Percentiles rank a stretch among this genome's conserved stretches.
phyloP scores from a whole-genome alignment of 2,888 invertebrate genomes.

The Megaustenia siamemsis region DNA sequence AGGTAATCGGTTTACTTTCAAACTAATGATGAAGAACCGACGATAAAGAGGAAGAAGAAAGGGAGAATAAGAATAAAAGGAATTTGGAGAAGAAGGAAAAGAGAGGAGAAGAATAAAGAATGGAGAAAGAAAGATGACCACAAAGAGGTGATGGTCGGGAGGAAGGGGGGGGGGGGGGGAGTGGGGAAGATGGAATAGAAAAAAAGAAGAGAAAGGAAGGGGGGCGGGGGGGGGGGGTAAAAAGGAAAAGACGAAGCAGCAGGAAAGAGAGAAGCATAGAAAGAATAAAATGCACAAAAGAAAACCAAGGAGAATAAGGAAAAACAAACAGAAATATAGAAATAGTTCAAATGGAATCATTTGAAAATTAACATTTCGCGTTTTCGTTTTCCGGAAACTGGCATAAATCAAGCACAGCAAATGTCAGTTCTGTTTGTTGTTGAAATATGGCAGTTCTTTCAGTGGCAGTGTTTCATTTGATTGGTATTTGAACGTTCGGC shows the following conservation, averaged over 20 bases:
- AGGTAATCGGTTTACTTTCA: too few relatives aligned
- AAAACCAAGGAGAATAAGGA: background rate
- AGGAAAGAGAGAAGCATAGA: background rate
- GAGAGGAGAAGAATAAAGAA: background rate
- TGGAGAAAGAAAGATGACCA: background rate
- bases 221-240: slow-evolving; percentile 10
- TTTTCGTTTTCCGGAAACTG: too few relatives aligned
- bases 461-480: too few relatives aligned
- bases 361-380: too few relatives aligned
- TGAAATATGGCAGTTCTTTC: too few relatives aligned
- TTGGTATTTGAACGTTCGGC: too few relatives aligned
- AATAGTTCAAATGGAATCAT: background rate
- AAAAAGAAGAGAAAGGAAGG: slow-evolving; percentile 26
- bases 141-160: too few relatives aligned
- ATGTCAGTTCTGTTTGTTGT: too few relatives aligned
- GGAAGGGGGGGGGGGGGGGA: background rate
- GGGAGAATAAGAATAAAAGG: background rate
- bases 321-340: background rate
- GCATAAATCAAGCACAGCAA: too few relatives aligned
- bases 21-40: too few relatives aligned
- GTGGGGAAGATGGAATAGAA: background rate
- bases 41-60: background rate
- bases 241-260: background rate
- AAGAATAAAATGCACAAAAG: background rate
- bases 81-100: background rate